A percentile compares a stretch with the other conserved stretches of the same genome.
phyloP scores from a whole-genome alignment of 2,888 invertebrate species.

The Orchestes rusci region DNA sequence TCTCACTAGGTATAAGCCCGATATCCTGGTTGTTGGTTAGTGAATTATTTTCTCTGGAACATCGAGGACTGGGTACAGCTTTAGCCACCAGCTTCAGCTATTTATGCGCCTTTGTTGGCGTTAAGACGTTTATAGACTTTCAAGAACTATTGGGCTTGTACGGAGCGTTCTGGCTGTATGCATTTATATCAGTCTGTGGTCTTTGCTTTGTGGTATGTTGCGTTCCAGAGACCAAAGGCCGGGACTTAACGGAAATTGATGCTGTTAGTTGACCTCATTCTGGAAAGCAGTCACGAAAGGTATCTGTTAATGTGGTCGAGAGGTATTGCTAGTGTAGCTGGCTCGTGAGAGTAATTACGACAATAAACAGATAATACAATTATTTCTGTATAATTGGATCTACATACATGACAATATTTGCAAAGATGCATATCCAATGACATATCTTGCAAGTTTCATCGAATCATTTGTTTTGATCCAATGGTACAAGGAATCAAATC shows the following conservation, averaged over 20 bases:
- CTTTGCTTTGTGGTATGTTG: slow-evolving; percentile 78
- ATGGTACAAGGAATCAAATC: no score
- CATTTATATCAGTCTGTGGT: slow-evolving; percentile 72
- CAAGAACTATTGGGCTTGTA: slow-evolving; percentile 67
- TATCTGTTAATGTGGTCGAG: slow-evolving; percentile 35
- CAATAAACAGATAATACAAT: no score
- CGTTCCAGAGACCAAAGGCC: slow-evolving; percentile 88
- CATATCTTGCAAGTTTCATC: no score
- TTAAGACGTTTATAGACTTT: slow-evolving; percentile 81
- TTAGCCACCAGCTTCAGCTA: slow-evolving; percentile 82
- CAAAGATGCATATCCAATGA: no score
- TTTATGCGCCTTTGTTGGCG: slow-evolving; percentile 77
- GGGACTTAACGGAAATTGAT: slow-evolving; percentile 83
- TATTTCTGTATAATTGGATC: slow-evolving; percentile 1
- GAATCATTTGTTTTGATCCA: no score
- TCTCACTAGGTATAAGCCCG: slow-evolving; percentile 81
- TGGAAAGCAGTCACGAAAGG: slow-evolving; percentile 30
- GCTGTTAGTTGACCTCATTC: slow-evolving; percentile 36
- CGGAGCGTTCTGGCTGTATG: slow-evolving; percentile 85
- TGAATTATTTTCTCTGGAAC: slow-evolving; percentile 76
- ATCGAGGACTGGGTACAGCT: slow-evolving; percentile 78
- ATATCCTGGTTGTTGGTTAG: slow-evolving; percentile 81
- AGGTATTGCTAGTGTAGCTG: slow-evolving; percentile 33
- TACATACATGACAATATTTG: neutral
- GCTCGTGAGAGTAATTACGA: slow-evolving; percentile 9